Base-by-base conservation (phyloP, 2,797 vertebrate species). In the Artibeus lituratus region DNA sequence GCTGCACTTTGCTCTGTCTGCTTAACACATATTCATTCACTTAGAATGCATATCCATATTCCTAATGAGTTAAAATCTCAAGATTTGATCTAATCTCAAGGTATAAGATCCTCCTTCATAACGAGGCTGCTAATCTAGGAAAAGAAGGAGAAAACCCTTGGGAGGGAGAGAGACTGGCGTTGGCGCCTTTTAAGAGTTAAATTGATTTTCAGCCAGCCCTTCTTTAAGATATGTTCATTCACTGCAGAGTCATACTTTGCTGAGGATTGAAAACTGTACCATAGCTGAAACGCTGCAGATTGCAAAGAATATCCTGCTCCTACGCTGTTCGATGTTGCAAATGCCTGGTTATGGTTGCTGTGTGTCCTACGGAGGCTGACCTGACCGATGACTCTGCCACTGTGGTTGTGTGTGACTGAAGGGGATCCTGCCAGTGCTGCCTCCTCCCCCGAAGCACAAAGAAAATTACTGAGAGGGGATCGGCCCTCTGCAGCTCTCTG, bases 381-480 rank as follows among this genome's bases (percentile, higher is more conserved):
- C 19, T 47, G 86, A 70, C 57, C 10, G 0, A 19, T 0, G 2
- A 3, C 18, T 18, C 76, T 15, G 0, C 67, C 39, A 2, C 4
- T 0, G 0, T 3, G 10, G 16, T 16, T 32, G 2, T 3, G 12
- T 53, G 69, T 14, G 10, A 53, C 18, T 3, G 15, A 32, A 8
- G 73, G 32, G 53, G 18, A 32, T 44, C 18, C 37, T 14, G 11
- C 39, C 0, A 0, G n/a, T 21, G 32, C n/a, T 26, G 62, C 47
- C 62, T 15, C 49, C 19, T 32, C 5, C 55, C 49, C 11, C 0
- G 14, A 2, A 7, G 62, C 74, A 83, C 98, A 98, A 98, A 98
- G 97, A 97, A 97, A 98, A 97, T 97, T 96, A 97, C 98, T 94
- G 98, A 88, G 97, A 97, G 97, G 78, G 80, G 67, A 73, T 72